Conservation (phyloP, 1,140 invertebrate species). For the Sipha flava region DNA sequence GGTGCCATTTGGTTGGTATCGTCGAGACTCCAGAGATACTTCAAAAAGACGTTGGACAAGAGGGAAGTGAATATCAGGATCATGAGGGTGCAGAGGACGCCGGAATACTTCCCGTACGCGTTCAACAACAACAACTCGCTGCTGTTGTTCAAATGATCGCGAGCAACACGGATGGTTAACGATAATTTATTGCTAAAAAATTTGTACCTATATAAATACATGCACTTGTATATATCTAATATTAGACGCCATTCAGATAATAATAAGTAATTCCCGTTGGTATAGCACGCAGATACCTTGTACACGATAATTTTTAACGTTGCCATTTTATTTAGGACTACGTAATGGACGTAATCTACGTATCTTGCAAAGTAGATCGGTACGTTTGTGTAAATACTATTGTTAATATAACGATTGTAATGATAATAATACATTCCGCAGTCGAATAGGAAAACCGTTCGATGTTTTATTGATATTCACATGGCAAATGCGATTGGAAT, state of each 20-base stretch:
- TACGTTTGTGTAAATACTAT: not conserved
- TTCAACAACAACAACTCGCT: slow-evolving; percentile 21
- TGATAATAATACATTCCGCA: not conserved
- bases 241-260: too few species aligned
- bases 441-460: not conserved
- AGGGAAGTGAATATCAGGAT: slow-evolving; percentile 56
- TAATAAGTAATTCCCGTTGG: too few species aligned
- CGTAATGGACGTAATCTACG: not conserved
- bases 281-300: too few species aligned
- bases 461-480: not conserved
- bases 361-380: too few species aligned
- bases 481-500: not conserved
- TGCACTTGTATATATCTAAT: not conserved
- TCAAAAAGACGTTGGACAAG: slow-evolving; percentile 51
- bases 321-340: not conserved
- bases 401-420: not conserved
- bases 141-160: slow-evolving; percentile 16
- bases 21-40: slow-evolving; percentile 68
- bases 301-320: too few species aligned
- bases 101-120: slow-evolving; percentile 2
- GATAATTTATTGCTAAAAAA: not conserved
- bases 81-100: slow-evolving; percentile 45
- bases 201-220: not conserved
- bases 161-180: not conserved
- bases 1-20: slow-evolving; percentile 60